These are phyloP conservation scores for Ormyrus nitidulus DNA, from an alignment of 2,888 invertebrate genomes.

Conservation along the genomic window DNA sequence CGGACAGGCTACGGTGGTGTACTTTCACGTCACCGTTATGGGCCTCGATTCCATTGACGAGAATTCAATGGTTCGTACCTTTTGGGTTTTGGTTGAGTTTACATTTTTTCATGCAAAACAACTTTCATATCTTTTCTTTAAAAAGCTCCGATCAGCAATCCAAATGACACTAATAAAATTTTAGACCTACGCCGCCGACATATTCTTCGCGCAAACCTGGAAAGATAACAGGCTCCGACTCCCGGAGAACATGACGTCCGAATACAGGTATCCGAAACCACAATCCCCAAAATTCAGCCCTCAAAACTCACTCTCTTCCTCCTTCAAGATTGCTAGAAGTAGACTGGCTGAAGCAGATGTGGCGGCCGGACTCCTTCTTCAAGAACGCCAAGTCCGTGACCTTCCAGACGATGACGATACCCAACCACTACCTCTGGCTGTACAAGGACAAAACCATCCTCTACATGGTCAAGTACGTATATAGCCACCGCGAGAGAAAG, in stretches of 20 bases:
- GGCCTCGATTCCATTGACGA: constrained; percentile 96
- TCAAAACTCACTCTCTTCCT: neutral
- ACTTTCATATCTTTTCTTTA: neutral
- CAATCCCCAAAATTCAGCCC: too few species aligned
- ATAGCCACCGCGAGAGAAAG: too few species aligned
- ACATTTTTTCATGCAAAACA: neutral
- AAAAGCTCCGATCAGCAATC: neutral
- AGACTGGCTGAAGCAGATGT: constrained; percentile 94
- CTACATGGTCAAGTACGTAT: constrained; percentile 88
- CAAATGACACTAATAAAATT: constrained; percentile 49
- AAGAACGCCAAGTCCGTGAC: constrained; percentile 95
- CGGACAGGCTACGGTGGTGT: constrained; percentile 90
- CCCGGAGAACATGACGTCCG: constrained; percentile 94
- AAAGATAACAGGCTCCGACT: constrained; percentile 90
- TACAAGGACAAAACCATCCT: constrained; percentile 90
- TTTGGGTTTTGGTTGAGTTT: neutral
- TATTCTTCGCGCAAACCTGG: constrained; percentile 96
- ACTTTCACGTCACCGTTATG: constrained; percentile 96
- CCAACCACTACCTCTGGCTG: constrained; percentile 94
- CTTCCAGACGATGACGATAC: constrained; percentile 96
- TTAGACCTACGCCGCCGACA: constrained; percentile 92
- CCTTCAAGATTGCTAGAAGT: constrained; percentile 85
- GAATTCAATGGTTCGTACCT: constrained; percentile 89
- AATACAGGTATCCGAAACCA: constrained; percentile 81
- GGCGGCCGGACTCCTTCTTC: constrained; percentile 95